Evolutionary conservation across 2,888 invertebrate genomes (phyloP).

Genomic region (Sturmia bella): DNA sequence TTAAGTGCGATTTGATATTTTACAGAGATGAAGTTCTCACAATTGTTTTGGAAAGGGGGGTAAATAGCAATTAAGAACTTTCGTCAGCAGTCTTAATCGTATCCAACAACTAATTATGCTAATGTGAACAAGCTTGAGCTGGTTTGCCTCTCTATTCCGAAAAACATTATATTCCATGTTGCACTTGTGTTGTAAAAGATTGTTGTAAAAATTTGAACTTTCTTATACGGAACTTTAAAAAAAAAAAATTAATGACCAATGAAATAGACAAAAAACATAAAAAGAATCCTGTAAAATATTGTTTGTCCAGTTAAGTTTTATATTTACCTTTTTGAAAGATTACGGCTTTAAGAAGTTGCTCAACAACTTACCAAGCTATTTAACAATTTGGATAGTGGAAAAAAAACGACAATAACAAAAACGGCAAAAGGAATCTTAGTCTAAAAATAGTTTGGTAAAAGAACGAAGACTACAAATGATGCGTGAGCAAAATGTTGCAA

Average conservation of each 20-base stretch:
- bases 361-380: slow-evolving; percentile 65
- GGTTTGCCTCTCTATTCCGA: slow-evolving; percentile 43
- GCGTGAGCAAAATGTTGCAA: slow-evolving; percentile 60
- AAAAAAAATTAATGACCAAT: slow-evolving; percentile 61
- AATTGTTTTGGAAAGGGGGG: slow-evolving; percentile 24
- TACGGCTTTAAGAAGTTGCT: slow-evolving; percentile 64
- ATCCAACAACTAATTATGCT: slow-evolving; percentile 14
- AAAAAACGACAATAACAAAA: background rate
- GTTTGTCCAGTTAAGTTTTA: slow-evolving; percentile 62
- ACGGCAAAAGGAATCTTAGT: slow-evolving; percentile 10
- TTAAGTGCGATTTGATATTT: too few relatives aligned
- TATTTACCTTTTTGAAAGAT: slow-evolving; percentile 57
- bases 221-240: slow-evolving; percentile 61
- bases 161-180: slow-evolving; percentile 12
- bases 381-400: slow-evolving; percentile 59
- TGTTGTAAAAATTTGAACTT: slow-evolving; percentile 62
- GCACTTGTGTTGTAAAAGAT: slow-evolving; percentile 31
- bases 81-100: slow-evolving; percentile 24
- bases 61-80: slow-evolving; percentile 39
- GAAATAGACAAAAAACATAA: slow-evolving; percentile 14
- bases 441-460: slow-evolving; percentile 64
- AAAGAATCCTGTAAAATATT: slow-evolving; percentile 32
- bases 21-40: too few relatives aligned
- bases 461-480: slow-evolving; percentile 58
- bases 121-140: slow-evolving; percentile 23